phyloP scores from a whole-genome alignment of 2,113 vertebrate species.

The Oncorhynchus clarkii region DNA sequence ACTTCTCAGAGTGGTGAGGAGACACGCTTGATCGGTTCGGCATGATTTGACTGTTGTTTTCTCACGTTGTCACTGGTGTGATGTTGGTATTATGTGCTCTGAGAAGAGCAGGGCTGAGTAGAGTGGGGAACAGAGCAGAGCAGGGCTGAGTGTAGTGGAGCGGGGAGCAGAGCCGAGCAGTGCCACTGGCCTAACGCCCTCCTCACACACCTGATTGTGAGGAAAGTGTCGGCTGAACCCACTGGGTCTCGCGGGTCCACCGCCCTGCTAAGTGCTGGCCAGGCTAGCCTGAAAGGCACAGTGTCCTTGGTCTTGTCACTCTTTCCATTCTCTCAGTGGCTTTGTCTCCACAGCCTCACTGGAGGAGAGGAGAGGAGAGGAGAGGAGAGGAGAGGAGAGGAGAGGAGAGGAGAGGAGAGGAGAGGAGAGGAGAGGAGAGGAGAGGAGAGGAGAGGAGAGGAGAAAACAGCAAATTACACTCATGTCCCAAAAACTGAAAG shows the following conservation, averaged over 20 bases:
- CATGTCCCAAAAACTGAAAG: too few species aligned
- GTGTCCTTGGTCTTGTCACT: neutral
- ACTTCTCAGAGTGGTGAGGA: conserved; percentile 61
- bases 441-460: too few species aligned
- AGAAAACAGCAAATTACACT: too few species aligned
- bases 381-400: too few species aligned
- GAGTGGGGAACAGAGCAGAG: conserved; percentile 61
- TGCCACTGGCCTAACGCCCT: neutral
- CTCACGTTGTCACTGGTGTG: conserved; percentile 94
- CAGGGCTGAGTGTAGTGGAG: conserved; percentile 1
- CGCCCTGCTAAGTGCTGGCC: conserved; percentile 3
- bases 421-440: conserved; percentile 20
- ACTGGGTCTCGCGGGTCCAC: neutral
- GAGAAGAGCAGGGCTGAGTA: conserved; percentile 59
- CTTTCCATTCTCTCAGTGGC: conserved; percentile 3
- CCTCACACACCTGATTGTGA: neutral
- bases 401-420: conserved; percentile 29
- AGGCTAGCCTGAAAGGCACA: neutral
- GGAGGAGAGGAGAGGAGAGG: conserved; percentile 21
- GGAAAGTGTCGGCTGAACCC: neutral
- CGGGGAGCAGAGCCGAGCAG: conserved; percentile 48
- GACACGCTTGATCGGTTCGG: conserved; percentile 80
- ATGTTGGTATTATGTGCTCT: conserved; percentile 84
- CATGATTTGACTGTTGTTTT: conserved; percentile 86
- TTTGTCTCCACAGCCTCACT: neutral